These are phyloP conservation scores for Poeciliopsis gracilis DNA, from an alignment of 2,797 vertebrate species.

Conservation along the genomic window DNA sequence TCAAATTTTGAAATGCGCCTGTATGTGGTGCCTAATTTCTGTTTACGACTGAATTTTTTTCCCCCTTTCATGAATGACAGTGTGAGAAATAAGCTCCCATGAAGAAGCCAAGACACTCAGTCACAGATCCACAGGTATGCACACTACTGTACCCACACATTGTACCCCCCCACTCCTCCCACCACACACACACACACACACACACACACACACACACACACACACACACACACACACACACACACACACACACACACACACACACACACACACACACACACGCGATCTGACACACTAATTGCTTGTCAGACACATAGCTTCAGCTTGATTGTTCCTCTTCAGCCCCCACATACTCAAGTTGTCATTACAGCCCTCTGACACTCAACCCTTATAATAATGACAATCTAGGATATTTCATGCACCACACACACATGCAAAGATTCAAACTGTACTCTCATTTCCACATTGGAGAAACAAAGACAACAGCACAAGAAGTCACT, in stretches of 20 bases:
- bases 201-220: no score
- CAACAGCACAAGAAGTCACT: constrained; percentile 27
- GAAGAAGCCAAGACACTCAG: constrained; percentile 37
- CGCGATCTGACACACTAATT: constrained; percentile 4
- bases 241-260: no score
- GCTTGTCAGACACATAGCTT: constrained; percentile 49
- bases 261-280: neutral
- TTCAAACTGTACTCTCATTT: constrained; percentile 41
- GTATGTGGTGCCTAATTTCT: constrained; percentile 40
- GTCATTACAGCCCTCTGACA: constrained; percentile 56
- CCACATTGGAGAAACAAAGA: constrained; percentile 42
- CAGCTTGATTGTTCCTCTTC: constrained; percentile 63
- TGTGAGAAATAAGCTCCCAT: constrained; percentile 45
- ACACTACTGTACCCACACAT: constrained; percentile 1
- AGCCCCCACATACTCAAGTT: constrained; percentile 68
- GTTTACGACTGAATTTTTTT: constrained; percentile 43
- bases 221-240: no score
- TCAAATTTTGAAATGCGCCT: neutral
- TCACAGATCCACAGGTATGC: neutral
- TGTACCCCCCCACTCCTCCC: constrained; percentile 12
- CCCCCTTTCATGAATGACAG: constrained; percentile 12
- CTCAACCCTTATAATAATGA: constrained; percentile 62
- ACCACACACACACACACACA: no score
- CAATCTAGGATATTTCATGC: constrained; percentile 34
- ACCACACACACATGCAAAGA: constrained; percentile 1